Conservation (phyloP, 2,113 vertebrate genomes). For the Ailurus styani region DNA sequence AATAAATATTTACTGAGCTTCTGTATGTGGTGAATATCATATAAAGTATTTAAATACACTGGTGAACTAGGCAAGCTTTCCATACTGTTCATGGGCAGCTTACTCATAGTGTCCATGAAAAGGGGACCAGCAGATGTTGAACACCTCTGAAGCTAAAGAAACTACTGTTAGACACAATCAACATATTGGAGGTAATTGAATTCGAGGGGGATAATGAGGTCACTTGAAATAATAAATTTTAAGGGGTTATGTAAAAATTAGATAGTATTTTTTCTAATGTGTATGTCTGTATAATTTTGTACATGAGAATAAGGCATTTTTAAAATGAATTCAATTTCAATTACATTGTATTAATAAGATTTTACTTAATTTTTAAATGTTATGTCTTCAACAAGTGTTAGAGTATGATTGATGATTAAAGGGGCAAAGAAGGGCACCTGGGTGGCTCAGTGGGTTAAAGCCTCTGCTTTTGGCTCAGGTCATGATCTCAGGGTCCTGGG, state of each 20-base stretch:
- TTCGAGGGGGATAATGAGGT: background rate
- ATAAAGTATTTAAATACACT: background rate
- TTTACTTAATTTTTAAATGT: background rate
- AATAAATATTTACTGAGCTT: background rate
- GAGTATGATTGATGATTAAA: background rate
- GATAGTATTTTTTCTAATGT: background rate
- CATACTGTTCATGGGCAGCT: background rate
- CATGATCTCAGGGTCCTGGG: no score
- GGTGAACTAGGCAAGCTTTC: background rate
- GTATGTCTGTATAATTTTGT: background rate
- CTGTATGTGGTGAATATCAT: background rate
- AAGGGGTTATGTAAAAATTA: background rate
- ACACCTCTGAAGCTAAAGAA: background rate
- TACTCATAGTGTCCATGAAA: background rate
- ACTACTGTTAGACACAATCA: background rate
- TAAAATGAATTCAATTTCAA: background rate
- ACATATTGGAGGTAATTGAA: background rate
- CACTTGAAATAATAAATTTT: background rate
- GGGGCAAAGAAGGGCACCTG: background rate
- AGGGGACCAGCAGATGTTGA: background rate
- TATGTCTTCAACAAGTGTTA: background rate
- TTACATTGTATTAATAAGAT: background rate
- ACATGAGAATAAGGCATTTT: background rate
- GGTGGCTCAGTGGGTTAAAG: no score
- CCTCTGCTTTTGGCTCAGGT: no score